Base-by-base conservation (phyloP, 2,113 vertebrate species). In the Morone saxatilis region DNA sequence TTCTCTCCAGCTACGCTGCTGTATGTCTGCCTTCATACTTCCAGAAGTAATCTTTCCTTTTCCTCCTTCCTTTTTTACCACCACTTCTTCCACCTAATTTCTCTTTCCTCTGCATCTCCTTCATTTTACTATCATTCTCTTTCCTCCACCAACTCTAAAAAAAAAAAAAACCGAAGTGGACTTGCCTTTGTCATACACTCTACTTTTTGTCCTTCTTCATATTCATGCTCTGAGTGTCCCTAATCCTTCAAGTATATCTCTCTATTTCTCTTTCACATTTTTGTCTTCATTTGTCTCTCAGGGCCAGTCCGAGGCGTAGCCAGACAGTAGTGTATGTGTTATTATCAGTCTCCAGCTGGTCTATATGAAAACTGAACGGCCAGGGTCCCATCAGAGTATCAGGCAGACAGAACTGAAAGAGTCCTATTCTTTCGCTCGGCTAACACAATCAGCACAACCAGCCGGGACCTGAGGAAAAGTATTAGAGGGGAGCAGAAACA, bases 321-420 rank as follows among this genome's bases (percentile, higher is more conserved):
- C 88, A 85, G 87, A 78, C 84, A 88, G 73, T 22, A 20, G 82
- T 65, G 68, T 56, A 16, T 73, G 79, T 85, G 75, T 89, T 86
- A 88, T 91, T 89, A 94, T 91, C 85, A 45, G 59, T 47, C 75
- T 91, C 71, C 85, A 85, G 86, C 86, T 81, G 86, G 67, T 86
- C 79, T 76, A 71, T 81, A 80, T 60, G 80, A 87, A 65, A 80
- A 83, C 47, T 11, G 78, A 86, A 72, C 70, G 17, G 69, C 81
- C 16, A 56, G 50, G 67, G 70, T 91, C 86, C 88, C 88, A 81
- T 89, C 91, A 86, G 87, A 86, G 80, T n/a, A 67, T 79, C 78
- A 63, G 74, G 57, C 72, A 81, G 74, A 78, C 76, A 54, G 59
- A 83, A 88, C 25, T 72, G 86, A 91, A 86, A 88, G 76, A 74